Evolutionary conservation across 1,140 invertebrate genomes (phyloP).

Genomic region (Brachionus manjavacas): DNA sequence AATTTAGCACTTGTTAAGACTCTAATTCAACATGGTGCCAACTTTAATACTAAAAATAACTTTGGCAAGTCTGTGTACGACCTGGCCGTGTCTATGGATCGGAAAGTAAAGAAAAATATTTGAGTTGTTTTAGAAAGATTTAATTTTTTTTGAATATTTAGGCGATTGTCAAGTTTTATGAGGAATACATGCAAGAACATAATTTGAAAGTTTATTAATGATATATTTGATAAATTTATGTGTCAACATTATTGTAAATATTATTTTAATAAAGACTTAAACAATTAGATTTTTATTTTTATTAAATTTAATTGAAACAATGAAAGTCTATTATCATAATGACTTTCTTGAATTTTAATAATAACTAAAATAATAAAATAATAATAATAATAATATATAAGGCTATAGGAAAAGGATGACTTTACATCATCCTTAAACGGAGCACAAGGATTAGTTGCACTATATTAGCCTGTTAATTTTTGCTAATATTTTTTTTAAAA

Average conservation of each 20-base stretch:
- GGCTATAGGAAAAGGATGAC: too few species aligned
- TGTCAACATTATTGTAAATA: background rate
- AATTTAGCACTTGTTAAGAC: conserved; percentile 49
- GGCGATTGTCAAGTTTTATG: conserved; percentile 32
- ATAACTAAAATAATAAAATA: too few species aligned
- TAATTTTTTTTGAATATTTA: background rate
- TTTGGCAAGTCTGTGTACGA: conserved; percentile 52
- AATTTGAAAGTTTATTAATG: conserved; percentile 13
- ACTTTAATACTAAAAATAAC: conserved; percentile 50
- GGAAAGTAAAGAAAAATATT: conserved; percentile 46
- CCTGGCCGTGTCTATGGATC: conserved; percentile 51
- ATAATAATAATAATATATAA: too few species aligned
- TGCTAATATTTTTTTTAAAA: too few species aligned
- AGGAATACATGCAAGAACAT: conserved; percentile 14
- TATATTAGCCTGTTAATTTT: too few species aligned
- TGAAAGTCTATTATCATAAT: too few species aligned
- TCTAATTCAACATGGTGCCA: conserved; percentile 49
- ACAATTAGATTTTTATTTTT: too few species aligned
- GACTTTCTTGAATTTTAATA: too few species aligned
- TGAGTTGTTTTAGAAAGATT: background rate
- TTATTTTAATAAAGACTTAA: background rate
- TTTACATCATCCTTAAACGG: too few species aligned
- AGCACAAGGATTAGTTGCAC: too few species aligned
- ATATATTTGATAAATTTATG: background rate
- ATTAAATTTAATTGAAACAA: too few species aligned